Conservation (phyloP, 2,888 invertebrate genomes). For the Drosophila testacea region DNA sequence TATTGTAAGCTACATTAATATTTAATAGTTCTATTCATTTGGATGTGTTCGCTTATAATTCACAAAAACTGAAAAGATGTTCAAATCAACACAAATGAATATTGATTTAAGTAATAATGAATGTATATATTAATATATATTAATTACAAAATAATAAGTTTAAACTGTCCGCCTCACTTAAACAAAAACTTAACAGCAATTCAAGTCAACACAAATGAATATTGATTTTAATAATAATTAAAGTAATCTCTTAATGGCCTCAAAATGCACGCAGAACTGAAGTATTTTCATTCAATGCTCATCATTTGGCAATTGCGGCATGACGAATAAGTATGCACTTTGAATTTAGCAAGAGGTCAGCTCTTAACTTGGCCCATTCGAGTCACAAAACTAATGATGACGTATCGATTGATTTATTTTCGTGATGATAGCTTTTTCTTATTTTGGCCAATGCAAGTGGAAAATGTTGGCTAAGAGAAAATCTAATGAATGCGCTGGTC, state of each 20-base stretch:
- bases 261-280: neutral
- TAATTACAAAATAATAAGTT: no score
- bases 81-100: neutral
- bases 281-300: conserved; percentile 15
- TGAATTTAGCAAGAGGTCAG: neutral
- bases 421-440: conserved; percentile 18
- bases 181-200: no score
- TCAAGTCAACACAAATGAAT: neutral
- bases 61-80: no score
- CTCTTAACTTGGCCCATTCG: conserved; percentile 13
- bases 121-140: neutral
- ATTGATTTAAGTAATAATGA: conserved; percentile 5
- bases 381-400: conserved; percentile 66
- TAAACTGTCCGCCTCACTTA: no score
- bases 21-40: no score
- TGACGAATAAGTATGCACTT: conserved; percentile 20
- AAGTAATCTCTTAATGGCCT: neutral
- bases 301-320: conserved; percentile 41
- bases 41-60: no score
- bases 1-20: no score
- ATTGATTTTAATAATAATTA: conserved; percentile 8
- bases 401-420: conserved; percentile 66
- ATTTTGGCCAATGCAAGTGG: conserved; percentile 32
- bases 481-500: conserved; percentile 55
- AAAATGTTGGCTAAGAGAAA: conserved; percentile 30